phyloP scores from a whole-genome alignment of 2,888 invertebrate genomes.

The Ferdinandea cuprea region DNA sequence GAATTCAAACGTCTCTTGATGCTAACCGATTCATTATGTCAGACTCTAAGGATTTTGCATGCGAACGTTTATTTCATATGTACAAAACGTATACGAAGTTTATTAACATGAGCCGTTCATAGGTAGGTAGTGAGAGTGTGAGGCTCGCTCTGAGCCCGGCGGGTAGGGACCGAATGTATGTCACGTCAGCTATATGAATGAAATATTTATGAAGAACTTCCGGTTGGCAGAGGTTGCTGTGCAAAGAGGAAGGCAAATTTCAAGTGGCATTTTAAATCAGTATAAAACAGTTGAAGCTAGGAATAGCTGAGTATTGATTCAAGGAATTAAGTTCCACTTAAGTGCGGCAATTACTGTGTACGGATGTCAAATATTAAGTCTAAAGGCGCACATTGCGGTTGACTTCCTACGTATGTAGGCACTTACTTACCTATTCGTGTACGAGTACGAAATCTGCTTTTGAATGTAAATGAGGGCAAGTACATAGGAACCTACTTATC shows the following conservation, averaged over 20 bases:
- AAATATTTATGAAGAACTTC: slow-evolving; percentile 66
- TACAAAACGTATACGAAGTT: slow-evolving; percentile 7
- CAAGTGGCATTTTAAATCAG: slow-evolving; percentile 72
- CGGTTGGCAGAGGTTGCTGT: slow-evolving; percentile 28
- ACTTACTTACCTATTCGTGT: no score
- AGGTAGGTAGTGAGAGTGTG: no score
- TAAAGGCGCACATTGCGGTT: slow-evolving; percentile 7
- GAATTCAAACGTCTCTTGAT: slow-evolving; percentile 48
- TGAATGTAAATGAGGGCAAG: no score
- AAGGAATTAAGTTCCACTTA: slow-evolving; percentile 60
- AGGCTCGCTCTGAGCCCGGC: not conserved
- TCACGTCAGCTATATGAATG: slow-evolving; percentile 41
- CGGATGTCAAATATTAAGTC: slow-evolving; percentile 51
- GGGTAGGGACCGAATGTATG: slow-evolving; percentile 41
- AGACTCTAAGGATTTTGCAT: slow-evolving; percentile 57
- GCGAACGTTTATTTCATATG: slow-evolving; percentile 48
- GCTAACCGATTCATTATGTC: slow-evolving; percentile 57
- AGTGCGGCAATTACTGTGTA: slow-evolving; percentile 67
- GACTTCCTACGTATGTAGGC: no score
- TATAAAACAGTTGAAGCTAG: slow-evolving; percentile 3
- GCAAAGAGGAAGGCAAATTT: slow-evolving; percentile 42
- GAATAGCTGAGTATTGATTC: slow-evolving; percentile 53
- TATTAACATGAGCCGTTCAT: slow-evolving; percentile 32
- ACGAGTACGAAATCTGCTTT: no score
- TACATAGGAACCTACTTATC: no score